Evolutionary conservation across 2,113 vertebrate genomes (phyloP).

Genomic region (Dryoscopus gambensis): DNA sequence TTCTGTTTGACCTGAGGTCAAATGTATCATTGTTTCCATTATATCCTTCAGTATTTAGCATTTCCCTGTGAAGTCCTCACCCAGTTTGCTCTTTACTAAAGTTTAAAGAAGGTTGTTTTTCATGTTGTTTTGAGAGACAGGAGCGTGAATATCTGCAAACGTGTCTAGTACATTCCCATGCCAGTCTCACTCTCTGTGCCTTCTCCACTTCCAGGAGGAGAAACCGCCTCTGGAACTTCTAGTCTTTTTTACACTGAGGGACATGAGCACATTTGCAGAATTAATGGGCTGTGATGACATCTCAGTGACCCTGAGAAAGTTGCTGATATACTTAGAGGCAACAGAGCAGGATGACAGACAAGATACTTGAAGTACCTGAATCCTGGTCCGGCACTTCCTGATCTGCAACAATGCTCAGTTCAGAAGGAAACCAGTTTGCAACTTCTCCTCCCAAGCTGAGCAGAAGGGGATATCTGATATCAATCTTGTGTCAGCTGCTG

Average conservation of each 20-base stretch:
- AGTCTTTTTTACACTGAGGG: neutral
- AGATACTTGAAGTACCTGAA: neutral
- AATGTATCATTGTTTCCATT: neutral
- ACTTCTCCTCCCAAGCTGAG: neutral
- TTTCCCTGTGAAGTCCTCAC: neutral
- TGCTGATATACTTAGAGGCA: neutral
- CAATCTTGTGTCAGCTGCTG: neutral
- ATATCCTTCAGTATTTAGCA: neutral
- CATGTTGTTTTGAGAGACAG: neutral
- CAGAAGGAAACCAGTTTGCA: neutral
- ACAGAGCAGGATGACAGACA: neutral
- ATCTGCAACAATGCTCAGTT: neutral
- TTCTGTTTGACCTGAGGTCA: neutral
- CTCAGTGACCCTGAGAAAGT: neutral
- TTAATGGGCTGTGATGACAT: neutral
- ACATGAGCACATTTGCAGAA: neutral
- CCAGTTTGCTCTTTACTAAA: neutral
- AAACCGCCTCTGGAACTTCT: neutral
- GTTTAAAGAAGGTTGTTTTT: neutral
- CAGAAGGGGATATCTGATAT: neutral
- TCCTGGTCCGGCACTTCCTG: neutral
- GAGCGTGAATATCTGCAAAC: neutral
- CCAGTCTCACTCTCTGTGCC: fast-evolving
- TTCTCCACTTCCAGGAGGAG: neutral
- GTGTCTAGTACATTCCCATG: neutral